These are phyloP conservation scores for Apostichopus parvimensis DNA, from an alignment of 35 echinoderm and acorn worm species.

Conservation along the genomic window DNA sequence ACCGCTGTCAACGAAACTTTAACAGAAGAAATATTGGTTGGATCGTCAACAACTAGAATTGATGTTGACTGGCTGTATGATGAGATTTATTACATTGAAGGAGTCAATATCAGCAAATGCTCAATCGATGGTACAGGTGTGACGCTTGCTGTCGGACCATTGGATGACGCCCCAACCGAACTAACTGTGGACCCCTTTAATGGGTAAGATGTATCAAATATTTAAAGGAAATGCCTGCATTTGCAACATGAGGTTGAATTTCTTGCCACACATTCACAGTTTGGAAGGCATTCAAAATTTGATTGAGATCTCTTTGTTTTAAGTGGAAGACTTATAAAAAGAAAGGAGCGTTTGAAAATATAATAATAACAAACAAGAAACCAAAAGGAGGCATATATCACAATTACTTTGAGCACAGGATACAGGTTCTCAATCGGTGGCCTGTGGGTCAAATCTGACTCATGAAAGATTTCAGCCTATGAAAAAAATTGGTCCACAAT, in stretches of 20 bases:
- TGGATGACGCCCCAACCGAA: constrained; percentile 54
- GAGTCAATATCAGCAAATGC: constrained; percentile 28
- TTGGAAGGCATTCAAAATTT: too few species aligned
- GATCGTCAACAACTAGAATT: constrained; percentile 33
- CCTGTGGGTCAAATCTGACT: too few species aligned
- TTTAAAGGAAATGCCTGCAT: background rate
- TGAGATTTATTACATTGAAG: constrained; percentile 76
- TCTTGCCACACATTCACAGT: too few species aligned
- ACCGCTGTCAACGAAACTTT: constrained; percentile 2
- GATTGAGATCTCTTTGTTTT: too few species aligned
- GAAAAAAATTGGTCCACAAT: too few species aligned
- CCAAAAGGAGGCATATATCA: too few species aligned
- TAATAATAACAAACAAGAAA: too few species aligned
- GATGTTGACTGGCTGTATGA: constrained; percentile 93
- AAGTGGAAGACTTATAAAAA: background rate
- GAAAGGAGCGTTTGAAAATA: too few species aligned
- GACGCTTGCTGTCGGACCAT: constrained; percentile 52
- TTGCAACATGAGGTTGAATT: background rate
- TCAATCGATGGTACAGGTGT: constrained; percentile 24
- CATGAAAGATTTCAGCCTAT: too few species aligned
- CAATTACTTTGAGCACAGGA: too few species aligned
- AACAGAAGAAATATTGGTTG: constrained; percentile 61
- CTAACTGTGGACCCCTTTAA: constrained; percentile 81
- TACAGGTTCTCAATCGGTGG: too few species aligned
- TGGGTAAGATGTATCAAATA: constrained; percentile 52